These are phyloP conservation scores for Drosophila neonasuta DNA, from an alignment of 2,888 invertebrate genomes.

Conservation along the genomic window DNA sequence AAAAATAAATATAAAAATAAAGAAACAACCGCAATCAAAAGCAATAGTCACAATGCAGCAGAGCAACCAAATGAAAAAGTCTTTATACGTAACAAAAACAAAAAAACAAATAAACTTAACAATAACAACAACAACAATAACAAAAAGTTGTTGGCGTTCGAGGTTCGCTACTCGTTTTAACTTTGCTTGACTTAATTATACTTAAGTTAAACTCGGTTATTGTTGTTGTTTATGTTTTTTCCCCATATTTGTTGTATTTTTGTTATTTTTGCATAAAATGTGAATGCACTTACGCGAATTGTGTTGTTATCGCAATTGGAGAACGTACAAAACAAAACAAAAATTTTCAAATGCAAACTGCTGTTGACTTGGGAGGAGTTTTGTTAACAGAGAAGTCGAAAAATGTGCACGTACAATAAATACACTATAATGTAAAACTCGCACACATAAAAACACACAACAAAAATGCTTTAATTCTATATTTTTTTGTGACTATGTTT, in stretches of 20 bases:
- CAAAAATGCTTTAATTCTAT: conserved; percentile 7
- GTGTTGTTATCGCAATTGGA: not conserved
- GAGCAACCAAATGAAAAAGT: conserved; percentile 31
- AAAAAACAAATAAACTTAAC: conserved; percentile 17
- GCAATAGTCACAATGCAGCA: conserved; percentile 14
- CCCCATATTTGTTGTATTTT: not conserved
- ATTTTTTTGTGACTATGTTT: not conserved
- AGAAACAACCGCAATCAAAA: not conserved
- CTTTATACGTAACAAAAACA: conserved; percentile 27
- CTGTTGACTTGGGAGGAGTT: not conserved
- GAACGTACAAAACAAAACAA: not conserved
- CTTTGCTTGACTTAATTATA: conserved; percentile 13
- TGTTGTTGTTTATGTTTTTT: conserved; percentile 6
- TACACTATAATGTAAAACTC: conserved; percentile 5
- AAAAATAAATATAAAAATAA: not conserved
- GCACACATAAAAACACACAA: conserved; percentile 6
- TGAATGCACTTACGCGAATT: conserved; percentile 40
- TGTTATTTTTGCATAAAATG: conserved; percentile 12
- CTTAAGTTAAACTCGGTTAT: conserved; percentile 3
- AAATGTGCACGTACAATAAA: conserved; percentile 16
- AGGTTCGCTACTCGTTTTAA: conserved; percentile 48
- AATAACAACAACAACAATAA: conserved; percentile 38
- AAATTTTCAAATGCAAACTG: conserved; percentile 20
- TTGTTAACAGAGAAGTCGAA: conserved; percentile 16
- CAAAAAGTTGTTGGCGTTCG: conserved; percentile 52